Percentiles rank a stretch among this genome's conserved stretches.
phyloP scores from a whole-genome alignment of 1,140 invertebrate species.

The Danaus plexippus region DNA sequence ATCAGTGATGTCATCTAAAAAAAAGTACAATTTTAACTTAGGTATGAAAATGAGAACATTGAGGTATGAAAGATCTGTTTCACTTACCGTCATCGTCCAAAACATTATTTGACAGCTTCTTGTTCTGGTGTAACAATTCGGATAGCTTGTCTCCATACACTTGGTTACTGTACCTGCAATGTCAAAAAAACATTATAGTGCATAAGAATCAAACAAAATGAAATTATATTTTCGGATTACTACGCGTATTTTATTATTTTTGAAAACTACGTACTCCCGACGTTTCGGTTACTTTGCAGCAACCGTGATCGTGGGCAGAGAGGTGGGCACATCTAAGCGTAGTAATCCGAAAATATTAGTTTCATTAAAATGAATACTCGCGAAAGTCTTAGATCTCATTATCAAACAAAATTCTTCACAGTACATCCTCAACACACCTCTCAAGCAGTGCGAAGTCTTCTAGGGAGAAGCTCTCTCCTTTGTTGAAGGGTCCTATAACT shows the following conservation, averaged over 20 bases:
- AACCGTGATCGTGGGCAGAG: too few species aligned
- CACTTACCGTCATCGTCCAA: conserved; percentile 69
- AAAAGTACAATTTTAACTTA: not conserved
- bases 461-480: conserved; percentile 84
- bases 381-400: too few species aligned
- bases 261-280: too few species aligned
- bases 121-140: conserved; percentile 73
- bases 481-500: conserved; percentile 86
- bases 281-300: too few species aligned
- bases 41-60: too few species aligned
- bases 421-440: conserved; percentile 60
- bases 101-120: conserved; percentile 36
- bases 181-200: conserved; percentile 2
- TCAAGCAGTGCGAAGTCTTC: conserved; percentile 95
- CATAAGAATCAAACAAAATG: conserved; percentile 7
- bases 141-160: conserved; percentile 85
- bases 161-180: conserved; percentile 74
- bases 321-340: too few species aligned
- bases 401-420: too few species aligned
- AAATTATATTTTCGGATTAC: too few species aligned
- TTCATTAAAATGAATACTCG: too few species aligned
- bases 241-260: too few species aligned
- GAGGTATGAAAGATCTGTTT: not conserved
- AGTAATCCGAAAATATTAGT: too few species aligned
- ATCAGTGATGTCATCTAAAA: conserved; percentile 34